phyloP scores from a whole-genome alignment of 1,140 invertebrate genomes.

The Zaprionus capensis region DNA sequence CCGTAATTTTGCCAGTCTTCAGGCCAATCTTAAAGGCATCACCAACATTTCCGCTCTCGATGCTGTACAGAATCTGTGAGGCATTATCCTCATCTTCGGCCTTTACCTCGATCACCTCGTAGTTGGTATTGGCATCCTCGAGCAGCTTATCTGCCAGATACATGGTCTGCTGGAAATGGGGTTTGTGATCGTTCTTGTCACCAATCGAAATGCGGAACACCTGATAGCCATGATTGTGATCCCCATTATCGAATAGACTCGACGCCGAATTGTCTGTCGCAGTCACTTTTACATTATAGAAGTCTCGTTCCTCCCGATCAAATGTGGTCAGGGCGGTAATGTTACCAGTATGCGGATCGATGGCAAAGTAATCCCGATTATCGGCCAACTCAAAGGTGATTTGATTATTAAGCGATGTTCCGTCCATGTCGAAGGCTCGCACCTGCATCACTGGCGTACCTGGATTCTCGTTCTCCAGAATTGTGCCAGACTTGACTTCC shows the following conservation, averaged over 20 bases:
- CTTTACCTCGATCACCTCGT: slow-evolving; percentile 91
- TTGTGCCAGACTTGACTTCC: slow-evolving; percentile 90
- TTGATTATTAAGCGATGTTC: slow-evolving; percentile 92
- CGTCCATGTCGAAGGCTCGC: slow-evolving; percentile 93
- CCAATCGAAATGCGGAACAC: slow-evolving; percentile 94
- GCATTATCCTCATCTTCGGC: slow-evolving; percentile 92
- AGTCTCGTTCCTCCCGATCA: slow-evolving; percentile 91
- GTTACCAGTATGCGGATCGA: slow-evolving; percentile 92
- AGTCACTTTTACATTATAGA: slow-evolving; percentile 93
- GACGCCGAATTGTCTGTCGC: slow-evolving; percentile 94
- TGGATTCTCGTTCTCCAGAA: slow-evolving; percentile 92
- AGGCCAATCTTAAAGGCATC: slow-evolving; percentile 92
- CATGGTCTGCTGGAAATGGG: slow-evolving; percentile 89
- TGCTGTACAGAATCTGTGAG: slow-evolving; percentile 91
- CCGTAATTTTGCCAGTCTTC: slow-evolving; percentile 91
- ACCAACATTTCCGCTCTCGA: slow-evolving; percentile 90
- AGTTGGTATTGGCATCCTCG: slow-evolving; percentile 93
- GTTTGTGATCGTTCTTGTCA: slow-evolving; percentile 96
- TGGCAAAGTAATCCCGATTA: slow-evolving; percentile 89
- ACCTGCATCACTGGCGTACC: slow-evolving; percentile 94
- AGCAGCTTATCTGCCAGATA: slow-evolving; percentile 91
- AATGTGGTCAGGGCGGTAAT: slow-evolving; percentile 91
- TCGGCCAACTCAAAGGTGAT: slow-evolving; percentile 90
- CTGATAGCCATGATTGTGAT: slow-evolving; percentile 90
- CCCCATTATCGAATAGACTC: slow-evolving; percentile 88